These are phyloP conservation scores for Simalia tracyae DNA, from an alignment of 2,797 vertebrate species.

Conservation along the genomic window DNA sequence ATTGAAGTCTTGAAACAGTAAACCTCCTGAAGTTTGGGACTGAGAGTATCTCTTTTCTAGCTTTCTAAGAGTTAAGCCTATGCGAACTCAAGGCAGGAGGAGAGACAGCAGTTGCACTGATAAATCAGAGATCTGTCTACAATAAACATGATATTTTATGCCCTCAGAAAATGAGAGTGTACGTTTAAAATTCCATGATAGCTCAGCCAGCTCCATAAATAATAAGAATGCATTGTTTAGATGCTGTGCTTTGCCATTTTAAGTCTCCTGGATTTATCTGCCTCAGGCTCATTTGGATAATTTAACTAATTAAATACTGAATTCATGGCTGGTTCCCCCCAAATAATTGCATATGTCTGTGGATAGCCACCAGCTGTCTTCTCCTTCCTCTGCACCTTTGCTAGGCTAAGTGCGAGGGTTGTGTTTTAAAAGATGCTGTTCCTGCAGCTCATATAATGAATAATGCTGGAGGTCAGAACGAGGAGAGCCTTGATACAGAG, in stretches of 20 bases:
- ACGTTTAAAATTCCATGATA: constrained; percentile 16
- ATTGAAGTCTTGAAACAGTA: background rate
- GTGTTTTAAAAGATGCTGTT: background rate
- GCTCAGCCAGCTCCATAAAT: constrained; percentile 17
- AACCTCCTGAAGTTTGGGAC: background rate
- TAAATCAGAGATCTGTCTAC: background rate
- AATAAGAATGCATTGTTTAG: constrained; percentile 32
- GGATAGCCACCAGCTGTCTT: background rate
- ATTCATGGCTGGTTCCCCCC: background rate
- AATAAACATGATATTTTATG: constrained; percentile 6
- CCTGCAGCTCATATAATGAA: background rate
- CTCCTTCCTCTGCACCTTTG: background rate
- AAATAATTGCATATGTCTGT: background rate
- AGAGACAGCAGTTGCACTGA: background rate
- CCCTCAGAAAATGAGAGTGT: background rate
- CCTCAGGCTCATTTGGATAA: constrained; percentile 16
- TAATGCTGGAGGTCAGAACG: background rate
- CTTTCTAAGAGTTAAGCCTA: background rate
- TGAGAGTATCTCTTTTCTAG: background rate
- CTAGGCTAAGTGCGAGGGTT: background rate
- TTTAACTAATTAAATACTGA: constrained; percentile 29
- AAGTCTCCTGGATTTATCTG: constrained; percentile 19
- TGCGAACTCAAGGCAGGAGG: background rate
- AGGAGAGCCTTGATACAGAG: background rate
- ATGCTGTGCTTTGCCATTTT: background rate